These are phyloP conservation scores for Thereuonema tuberculata DNA, from an alignment of 1,140 invertebrate species.

Conservation along the genomic window DNA sequence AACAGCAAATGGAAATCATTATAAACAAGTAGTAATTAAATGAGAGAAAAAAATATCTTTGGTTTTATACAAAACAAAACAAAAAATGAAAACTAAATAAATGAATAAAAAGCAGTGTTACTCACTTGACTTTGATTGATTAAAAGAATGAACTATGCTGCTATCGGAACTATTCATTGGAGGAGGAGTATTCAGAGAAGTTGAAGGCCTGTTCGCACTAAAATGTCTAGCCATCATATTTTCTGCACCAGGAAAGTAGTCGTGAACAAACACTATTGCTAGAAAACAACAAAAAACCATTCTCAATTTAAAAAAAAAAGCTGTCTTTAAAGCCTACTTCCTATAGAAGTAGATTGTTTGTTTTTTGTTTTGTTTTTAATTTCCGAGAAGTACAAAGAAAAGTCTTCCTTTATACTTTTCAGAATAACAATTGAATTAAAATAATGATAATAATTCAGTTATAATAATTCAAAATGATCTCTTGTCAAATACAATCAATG, in stretches of 20 bases:
- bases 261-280: constrained; percentile 94
- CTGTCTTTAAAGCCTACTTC: neutral
- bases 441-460: neutral
- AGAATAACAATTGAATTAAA: neutral
- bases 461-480: no score
- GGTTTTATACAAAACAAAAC: no score
- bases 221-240: constrained; percentile 79
- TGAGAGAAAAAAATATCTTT: no score
- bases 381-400: neutral
- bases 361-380: neutral
- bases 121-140: neutral
- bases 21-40: no score
- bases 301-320: neutral
- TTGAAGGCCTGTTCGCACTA: constrained; percentile 27
- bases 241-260: constrained; percentile 81
- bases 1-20: no score
- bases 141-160: neutral
- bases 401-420: neutral
- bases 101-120: no score
- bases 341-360: neutral
- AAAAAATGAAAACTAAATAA: no score
- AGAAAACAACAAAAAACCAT: constrained; percentile 25
- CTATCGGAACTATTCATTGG: neutral
- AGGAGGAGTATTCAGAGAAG: neutral
- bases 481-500: no score